A percentile compares a stretch with the other conserved stretches of the same genome.
Evolutionary conservation across 2,797 vertebrate species (phyloP).

Genomic region (Sus cebifrons): DNA sequence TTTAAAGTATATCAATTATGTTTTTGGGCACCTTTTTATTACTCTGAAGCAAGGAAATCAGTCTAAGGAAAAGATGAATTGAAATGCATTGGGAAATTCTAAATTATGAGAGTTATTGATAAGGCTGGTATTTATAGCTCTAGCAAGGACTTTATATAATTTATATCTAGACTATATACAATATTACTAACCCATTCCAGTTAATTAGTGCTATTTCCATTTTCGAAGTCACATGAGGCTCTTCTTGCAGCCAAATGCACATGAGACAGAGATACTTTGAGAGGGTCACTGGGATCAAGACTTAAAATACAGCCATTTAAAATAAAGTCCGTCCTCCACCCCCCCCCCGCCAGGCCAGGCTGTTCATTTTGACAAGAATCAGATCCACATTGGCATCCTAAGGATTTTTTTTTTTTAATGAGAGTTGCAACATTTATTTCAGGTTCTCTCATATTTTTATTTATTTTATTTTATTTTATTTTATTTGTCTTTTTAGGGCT

Average conservation of each 20-base stretch:
- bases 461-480: no score
- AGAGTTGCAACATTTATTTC: no score
- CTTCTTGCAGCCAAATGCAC: neutral
- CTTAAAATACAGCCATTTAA: constrained; percentile 42
- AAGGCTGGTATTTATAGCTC: constrained; percentile 53
- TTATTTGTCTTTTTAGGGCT: no score
- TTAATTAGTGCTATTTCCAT: constrained; percentile 34
- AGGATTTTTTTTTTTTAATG: neutral
- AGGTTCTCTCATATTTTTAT: no score
- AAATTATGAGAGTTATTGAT: constrained; percentile 31
- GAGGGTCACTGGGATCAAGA: constrained; percentile 1
- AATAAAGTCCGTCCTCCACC: constrained; percentile 26
- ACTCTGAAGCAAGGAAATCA: constrained; percentile 8
- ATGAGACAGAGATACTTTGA: neutral
- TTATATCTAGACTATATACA: constrained; percentile 27
- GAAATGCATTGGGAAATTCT: constrained; percentile 42
- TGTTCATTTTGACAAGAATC: constrained; percentile 14
- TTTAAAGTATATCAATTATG: neutral
- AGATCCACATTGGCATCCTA: neutral
- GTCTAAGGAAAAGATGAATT: constrained; percentile 35
- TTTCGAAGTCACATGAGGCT: neutral
- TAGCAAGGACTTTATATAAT: constrained; percentile 56
- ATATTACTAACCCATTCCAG: neutral
- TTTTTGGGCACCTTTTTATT: constrained; percentile 36
- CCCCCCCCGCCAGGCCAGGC: neutral